Percentiles rank a stretch among this genome's conserved stretches.
Evolutionary conservation across 2,888 invertebrate genomes (phyloP).

Genomic region (Tachina grossa): DNA sequence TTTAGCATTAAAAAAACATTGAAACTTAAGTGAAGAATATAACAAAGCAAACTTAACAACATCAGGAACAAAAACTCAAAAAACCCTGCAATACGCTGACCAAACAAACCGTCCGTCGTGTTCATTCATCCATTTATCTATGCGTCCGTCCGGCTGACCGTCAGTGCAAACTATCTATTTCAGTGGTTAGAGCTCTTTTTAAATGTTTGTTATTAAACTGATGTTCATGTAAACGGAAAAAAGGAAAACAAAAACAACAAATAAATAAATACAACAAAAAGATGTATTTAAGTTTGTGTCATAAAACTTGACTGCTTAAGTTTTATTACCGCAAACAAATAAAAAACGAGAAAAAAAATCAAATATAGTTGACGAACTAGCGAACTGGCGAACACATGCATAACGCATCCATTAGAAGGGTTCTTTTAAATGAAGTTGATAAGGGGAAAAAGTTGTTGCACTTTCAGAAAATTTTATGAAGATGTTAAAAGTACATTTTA

Average conservation of each 20-base stretch:
- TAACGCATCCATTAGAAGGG: slow-evolving; percentile 52
- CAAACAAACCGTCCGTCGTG: slow-evolving; percentile 4
- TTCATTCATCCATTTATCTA: slow-evolving; percentile 1
- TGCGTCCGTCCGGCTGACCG: background rate
- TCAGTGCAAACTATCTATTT: slow-evolving; percentile 37
- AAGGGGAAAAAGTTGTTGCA: slow-evolving; percentile 7
- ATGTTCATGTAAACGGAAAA: slow-evolving; percentile 55
- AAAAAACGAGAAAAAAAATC: background rate
- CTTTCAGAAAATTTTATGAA: slow-evolving; percentile 20
- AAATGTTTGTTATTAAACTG: slow-evolving; percentile 58
- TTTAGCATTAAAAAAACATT: slow-evolving; percentile 59
- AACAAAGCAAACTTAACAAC: slow-evolving; percentile 31
- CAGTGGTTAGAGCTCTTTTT: slow-evolving; percentile 40
- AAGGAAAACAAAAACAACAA: background rate
- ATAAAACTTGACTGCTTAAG: slow-evolving; percentile 53
- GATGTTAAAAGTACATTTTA: slow-evolving; percentile 29
- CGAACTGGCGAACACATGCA: background rate
- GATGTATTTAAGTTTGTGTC: slow-evolving; percentile 54
- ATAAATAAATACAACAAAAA: background rate
- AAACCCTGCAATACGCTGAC: slow-evolving; percentile 26
- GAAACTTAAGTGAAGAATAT: slow-evolving; percentile 23
- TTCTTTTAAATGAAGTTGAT: slow-evolving; percentile 33
- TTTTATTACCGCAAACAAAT: slow-evolving; percentile 59
- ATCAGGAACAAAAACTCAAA: background rate
- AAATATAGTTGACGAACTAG: slow-evolving; percentile 17